Conservation (phyloP, 2,888 invertebrate genomes). For the Cheilosia soror region DNA sequence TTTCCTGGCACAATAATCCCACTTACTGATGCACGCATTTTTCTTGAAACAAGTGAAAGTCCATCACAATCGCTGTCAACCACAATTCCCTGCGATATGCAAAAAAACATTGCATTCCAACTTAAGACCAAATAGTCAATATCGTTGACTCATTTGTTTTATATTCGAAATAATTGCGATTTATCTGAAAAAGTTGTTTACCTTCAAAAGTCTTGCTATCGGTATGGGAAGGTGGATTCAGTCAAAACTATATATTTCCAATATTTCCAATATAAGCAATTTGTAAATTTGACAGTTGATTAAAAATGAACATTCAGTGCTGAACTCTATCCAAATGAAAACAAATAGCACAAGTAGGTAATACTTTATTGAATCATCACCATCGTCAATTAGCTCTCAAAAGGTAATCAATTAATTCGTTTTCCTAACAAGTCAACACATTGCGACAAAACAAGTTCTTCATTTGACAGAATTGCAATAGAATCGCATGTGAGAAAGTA, state of each 20-base stretch:
- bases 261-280: background rate
- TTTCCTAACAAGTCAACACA: conserved; percentile 6
- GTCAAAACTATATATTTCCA: background rate
- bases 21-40: too few species aligned
- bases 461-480: conserved; percentile 4
- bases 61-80: background rate
- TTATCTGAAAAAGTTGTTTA: conserved; percentile 6
- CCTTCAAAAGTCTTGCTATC: conserved; percentile 14
- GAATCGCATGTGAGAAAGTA: background rate
- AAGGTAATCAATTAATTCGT: conserved; percentile 3
- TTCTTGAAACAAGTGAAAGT: background rate
- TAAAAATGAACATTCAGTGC: background rate
- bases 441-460: background rate
- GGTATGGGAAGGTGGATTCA: background rate
- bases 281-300: background rate
- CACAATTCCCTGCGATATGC: background rate
- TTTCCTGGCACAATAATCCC: too few species aligned
- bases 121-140: conserved; percentile 11
- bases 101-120: conserved; percentile 8
- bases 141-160: conserved; percentile 16
- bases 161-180: conserved; percentile 10
- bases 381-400: background rate
- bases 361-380: background rate
- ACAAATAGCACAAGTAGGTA: background rate
- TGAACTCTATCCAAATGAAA: background rate